Evolutionary conservation across 2,113 vertebrate species (phyloP).

Genomic region (Antennarius striatus): DNA sequence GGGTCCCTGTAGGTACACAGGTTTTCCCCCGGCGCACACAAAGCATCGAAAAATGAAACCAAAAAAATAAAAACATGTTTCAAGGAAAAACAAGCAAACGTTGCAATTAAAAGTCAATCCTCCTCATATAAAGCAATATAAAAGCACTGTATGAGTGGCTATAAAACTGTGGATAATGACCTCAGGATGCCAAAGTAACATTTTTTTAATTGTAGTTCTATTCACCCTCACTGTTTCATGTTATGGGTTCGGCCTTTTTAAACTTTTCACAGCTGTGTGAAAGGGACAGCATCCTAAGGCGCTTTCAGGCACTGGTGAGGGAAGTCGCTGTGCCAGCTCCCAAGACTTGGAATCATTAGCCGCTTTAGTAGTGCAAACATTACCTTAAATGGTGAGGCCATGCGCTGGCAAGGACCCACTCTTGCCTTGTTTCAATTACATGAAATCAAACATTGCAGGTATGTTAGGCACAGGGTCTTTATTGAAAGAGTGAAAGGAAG

Average conservation of each 20-base stretch:
- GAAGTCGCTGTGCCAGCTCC: slow-evolving; percentile 75
- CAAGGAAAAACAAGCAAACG: slow-evolving; percentile 74
- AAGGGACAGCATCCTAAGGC: slow-evolving; percentile 78
- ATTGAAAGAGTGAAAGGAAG: slow-evolving; percentile 56
- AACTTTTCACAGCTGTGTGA: slow-evolving; percentile 77
- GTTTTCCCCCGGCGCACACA: slow-evolving; percentile 43
- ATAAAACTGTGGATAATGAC: slow-evolving; percentile 82
- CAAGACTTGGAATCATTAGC: slow-evolving; percentile 81
- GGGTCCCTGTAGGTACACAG: slow-evolving; percentile 72
- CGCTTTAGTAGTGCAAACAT: slow-evolving; percentile 79
- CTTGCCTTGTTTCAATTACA: slow-evolving; percentile 82
- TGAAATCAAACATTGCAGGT: slow-evolving; percentile 81
- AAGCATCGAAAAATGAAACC: slow-evolving; percentile 62
- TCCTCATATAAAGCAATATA: slow-evolving; percentile 78
- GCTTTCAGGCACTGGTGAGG: slow-evolving; percentile 65
- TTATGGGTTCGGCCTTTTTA: slow-evolving; percentile 75
- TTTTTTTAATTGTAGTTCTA: slow-evolving; percentile 74
- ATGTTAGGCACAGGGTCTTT: slow-evolving; percentile 70
- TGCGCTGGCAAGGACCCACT: slow-evolving; percentile 71
- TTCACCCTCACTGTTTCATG: slow-evolving; percentile 78
- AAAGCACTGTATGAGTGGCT: slow-evolving; percentile 78
- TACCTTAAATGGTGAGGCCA: slow-evolving; percentile 82
- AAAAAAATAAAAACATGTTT: slow-evolving; percentile 67
- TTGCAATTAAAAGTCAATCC: slow-evolving; percentile 75
- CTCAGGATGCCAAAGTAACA: slow-evolving; percentile 80